phyloP scores from a whole-genome alignment of 2,797 vertebrate genomes.

The Mastacembelus armatus region DNA sequence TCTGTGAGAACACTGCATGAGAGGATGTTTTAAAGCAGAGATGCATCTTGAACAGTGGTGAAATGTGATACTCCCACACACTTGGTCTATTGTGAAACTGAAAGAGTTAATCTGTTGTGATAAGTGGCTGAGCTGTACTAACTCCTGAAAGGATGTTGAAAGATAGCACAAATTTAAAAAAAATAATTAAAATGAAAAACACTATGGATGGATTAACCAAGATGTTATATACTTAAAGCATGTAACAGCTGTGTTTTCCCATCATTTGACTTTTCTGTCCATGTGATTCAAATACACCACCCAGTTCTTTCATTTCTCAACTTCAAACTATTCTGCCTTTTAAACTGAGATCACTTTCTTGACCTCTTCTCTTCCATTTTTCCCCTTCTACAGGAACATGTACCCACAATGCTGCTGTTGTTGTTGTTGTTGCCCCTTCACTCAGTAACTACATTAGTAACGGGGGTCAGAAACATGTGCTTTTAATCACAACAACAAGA shows the following conservation, averaged over 20 bases:
- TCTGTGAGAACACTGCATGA: slow-evolving; percentile 39
- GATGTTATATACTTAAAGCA: slow-evolving; percentile 5
- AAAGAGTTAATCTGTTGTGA: slow-evolving; percentile 43
- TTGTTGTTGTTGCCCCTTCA: slow-evolving; percentile 33
- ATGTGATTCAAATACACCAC: background rate
- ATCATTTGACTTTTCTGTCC: background rate
- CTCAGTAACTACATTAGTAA: slow-evolving; percentile 52
- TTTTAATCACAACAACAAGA: slow-evolving; percentile 70
- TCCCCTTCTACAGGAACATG: slow-evolving; percentile 24
- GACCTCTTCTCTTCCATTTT: slow-evolving; percentile 15
- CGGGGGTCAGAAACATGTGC: slow-evolving; percentile 70
- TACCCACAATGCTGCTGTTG: slow-evolving; percentile 33
- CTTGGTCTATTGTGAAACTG: slow-evolving; percentile 46
- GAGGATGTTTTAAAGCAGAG: slow-evolving; percentile 56
- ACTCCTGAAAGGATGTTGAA: slow-evolving; percentile 36
- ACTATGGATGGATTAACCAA: background rate
- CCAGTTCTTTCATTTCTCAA: background rate
- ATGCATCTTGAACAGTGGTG: slow-evolving; percentile 62
- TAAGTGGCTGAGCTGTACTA: slow-evolving; percentile 10
- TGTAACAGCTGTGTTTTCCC: background rate
- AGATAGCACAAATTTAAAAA: slow-evolving; percentile 28
- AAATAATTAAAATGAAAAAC: slow-evolving; percentile 11
- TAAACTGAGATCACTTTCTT: slow-evolving; percentile 24
- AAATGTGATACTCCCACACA: slow-evolving; percentile 67
- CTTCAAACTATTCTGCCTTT: background rate